Base-by-base conservation (phyloP, 1,140 invertebrate genomes). In the Drosophila paulistorum region DNA sequence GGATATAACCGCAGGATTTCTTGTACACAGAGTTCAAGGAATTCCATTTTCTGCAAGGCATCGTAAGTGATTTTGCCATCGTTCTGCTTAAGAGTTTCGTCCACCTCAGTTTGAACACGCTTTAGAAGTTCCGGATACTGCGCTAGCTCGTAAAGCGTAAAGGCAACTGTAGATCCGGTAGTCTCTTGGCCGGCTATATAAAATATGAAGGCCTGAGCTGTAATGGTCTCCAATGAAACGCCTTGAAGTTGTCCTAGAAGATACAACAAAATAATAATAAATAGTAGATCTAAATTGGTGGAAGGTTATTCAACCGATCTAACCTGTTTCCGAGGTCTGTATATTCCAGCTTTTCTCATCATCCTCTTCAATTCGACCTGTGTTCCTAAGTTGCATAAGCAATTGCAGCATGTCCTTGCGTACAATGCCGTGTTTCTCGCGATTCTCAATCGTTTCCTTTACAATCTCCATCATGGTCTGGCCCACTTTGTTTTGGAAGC, bases 171-270 rank as follows among this genome's bases (percentile, higher is more conserved):
- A 1, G 94, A 94, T 2, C 95, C 94, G 0, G 95, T 95, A 0
- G 96, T 96, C 75, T 96, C 96, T 83, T 95, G 96, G n/a, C 95
- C 95, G 41, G 95, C 95, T 11, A 95, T 77, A 74, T 95, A 94
- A 75, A 96, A 95, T 5, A 95, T 93, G 41, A 95, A 94, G 1
- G 93, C 93, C 90, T 95, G 94, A 0, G 94, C 94, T 0, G 94
- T 93, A 20, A 94, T 92, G 37, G 92, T 74, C 65, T 94, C 92
- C 65, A 93, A 62, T 0, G 93, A 93, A 64, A 94, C 65, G 4
- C 73, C 55, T 35, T 86, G 80, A 0, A 74, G 37, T n/a, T 79
- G 71, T 11, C 86, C 82, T 89, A 37, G 13, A 13, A 42, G 35
- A 9, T 17, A 14, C n/a, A 39, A 33, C 23, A 26, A 26, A 37